A percentile compares a stretch with the other conserved stretches of the same genome.
Evolutionary conservation across 2,797 vertebrate species (phyloP).

Genomic region (Ambastaia sidthimunki): DNA sequence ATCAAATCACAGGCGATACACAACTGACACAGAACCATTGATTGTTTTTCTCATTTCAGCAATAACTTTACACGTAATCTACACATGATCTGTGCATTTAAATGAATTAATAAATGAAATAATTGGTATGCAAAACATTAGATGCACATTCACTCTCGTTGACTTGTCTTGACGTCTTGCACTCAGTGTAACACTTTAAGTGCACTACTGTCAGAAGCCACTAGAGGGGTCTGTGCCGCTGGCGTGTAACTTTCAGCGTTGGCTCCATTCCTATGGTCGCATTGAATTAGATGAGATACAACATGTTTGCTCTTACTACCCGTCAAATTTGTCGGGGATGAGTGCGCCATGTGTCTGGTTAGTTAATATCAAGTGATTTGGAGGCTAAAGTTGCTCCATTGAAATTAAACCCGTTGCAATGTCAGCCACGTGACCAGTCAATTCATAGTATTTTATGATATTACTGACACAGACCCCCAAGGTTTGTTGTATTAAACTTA

Average conservation of each 20-base stretch:
- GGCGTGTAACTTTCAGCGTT: conserved; percentile 28
- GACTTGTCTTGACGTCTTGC: not conserved
- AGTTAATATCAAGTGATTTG: conserved; percentile 47
- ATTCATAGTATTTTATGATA: not conserved
- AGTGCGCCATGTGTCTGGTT: conserved; percentile 23
- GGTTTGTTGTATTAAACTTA: not conserved
- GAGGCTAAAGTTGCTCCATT: not conserved
- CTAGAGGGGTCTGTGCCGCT: conserved; percentile 62
- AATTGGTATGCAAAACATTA: too few species aligned
- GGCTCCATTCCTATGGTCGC: conserved; percentile 46
- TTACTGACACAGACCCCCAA: not conserved
- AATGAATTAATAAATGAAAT: too few species aligned
- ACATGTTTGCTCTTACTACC: conserved; percentile 38
- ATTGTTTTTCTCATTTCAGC: not conserved
- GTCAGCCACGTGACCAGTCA: not conserved
- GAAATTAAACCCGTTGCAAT: not conserved
- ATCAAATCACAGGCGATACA: too few species aligned
- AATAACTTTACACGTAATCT: not conserved
- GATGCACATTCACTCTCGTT: not conserved
- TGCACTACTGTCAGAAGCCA: conserved; percentile 44
- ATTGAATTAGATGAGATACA: conserved; percentile 45
- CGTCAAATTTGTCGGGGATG: conserved; percentile 49
- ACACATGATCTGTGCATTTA: not conserved
- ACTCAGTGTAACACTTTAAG: not conserved
- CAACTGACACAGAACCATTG: not conserved